phyloP scores from a whole-genome alignment of 2,797 vertebrate species.

The Poecilia gillii region DNA sequence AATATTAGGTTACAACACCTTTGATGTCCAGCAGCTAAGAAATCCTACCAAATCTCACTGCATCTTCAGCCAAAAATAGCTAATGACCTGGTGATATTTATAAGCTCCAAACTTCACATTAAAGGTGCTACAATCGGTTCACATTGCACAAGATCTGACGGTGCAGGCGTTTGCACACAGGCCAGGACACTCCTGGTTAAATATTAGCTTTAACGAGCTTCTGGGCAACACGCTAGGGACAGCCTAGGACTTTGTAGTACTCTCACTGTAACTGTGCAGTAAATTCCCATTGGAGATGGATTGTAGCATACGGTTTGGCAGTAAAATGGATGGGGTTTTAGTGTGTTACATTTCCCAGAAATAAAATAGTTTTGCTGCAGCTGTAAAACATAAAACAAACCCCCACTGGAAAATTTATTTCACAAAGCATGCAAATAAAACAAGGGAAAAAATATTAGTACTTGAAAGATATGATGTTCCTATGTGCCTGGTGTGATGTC shows the following conservation, averaged over 20 bases:
- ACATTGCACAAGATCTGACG: not conserved
- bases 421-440: not conserved
- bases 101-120: not conserved
- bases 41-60: not conserved
- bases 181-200: conserved; percentile 1
- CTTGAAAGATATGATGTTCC: not conserved
- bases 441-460: not conserved
- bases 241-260: not conserved
- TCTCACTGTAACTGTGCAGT: not conserved
- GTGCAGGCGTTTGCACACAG: not conserved
- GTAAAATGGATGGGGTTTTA: not conserved
- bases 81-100: not conserved
- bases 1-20: not conserved
- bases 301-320: not conserved
- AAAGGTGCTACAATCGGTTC: not conserved
- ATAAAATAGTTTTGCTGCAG: not conserved
- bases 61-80: not conserved
- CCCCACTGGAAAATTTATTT: not conserved
- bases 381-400: not conserved
- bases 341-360: not conserved
- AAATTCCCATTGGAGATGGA: not conserved
- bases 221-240: not conserved
- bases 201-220: not conserved
- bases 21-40: not conserved
- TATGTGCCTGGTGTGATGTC: not conserved